These are phyloP conservation scores for Ctena decussata DNA, from an alignment of 2,888 invertebrate genomes.

Conservation along the genomic window DNA sequence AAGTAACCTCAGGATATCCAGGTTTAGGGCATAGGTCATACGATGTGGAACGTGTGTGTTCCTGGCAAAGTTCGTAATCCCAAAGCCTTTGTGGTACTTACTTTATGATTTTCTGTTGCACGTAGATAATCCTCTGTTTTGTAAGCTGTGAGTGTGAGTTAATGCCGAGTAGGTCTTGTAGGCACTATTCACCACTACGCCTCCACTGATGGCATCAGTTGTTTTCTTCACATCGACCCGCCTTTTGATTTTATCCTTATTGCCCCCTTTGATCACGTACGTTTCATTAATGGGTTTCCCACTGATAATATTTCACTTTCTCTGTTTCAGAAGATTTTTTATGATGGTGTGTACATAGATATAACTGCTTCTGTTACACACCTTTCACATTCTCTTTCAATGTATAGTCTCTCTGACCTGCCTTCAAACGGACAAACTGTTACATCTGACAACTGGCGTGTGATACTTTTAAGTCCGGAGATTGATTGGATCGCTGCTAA, in stretches of 20 bases:
- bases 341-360: slow-evolving; percentile 1
- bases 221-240: slow-evolving; percentile 22
- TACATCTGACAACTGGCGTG: slow-evolving; percentile 19
- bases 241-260: too few relatives aligned
- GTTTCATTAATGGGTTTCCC: slow-evolving; percentile 22
- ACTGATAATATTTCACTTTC: slow-evolving; percentile 31
- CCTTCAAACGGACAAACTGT: slow-evolving; percentile 26
- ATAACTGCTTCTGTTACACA: slow-evolving; percentile 16
- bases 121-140: slow-evolving; percentile 14
- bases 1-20: background rate
- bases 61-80: background rate
- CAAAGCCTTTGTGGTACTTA: background rate
- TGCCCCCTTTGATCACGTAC: slow-evolving; percentile 13
- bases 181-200: slow-evolving; percentile 26
- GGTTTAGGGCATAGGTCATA: background rate
- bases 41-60: too few relatives aligned
- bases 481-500: background rate
- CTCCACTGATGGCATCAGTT: slow-evolving; percentile 9
- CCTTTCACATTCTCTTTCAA: slow-evolving; percentile 17
- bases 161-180: slow-evolving; percentile 38
- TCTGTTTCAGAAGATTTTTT: background rate
- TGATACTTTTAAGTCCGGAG: background rate
- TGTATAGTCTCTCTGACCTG: slow-evolving; percentile 12
- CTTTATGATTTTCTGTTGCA: slow-evolving; percentile 13
- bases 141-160: background rate